phyloP scores from a whole-genome alignment of 2,888 invertebrate species.

The Nephrotoma appendiculata region DNA sequence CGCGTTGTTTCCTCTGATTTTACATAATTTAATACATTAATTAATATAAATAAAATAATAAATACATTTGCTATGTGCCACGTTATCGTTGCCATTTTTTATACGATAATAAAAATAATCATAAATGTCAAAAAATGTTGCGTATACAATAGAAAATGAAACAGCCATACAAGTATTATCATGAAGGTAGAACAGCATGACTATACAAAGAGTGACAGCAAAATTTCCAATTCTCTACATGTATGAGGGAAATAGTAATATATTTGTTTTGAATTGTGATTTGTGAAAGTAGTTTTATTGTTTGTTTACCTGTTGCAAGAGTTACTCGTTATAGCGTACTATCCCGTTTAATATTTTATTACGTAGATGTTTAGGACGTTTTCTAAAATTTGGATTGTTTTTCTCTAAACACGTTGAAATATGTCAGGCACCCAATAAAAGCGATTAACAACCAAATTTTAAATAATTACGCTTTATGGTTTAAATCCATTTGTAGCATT shows the following conservation, averaged over 20 bases:
- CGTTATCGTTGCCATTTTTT: constrained; percentile 5
- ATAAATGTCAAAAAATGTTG: neutral
- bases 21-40: neutral
- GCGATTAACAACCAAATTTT: too few relatives aligned
- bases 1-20: constrained; percentile 16
- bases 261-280: neutral
- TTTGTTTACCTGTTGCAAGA: neutral
- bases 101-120: neutral
- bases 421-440: too few relatives aligned
- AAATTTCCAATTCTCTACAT: neutral
- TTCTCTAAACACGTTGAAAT: too few relatives aligned
- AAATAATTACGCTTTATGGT: too few relatives aligned
- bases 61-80: neutral
- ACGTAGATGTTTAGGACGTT: too few relatives aligned
- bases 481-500: too few relatives aligned
- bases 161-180: neutral
- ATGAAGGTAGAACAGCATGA: neutral
- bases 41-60: neutral
- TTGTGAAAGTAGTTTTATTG: neutral
- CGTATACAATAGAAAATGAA: neutral
- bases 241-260: neutral
- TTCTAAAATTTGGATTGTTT: too few relatives aligned
- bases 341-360: neutral
- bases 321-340: neutral
- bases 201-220: neutral